Conservation (phyloP, 1,140 invertebrate genomes). For the Acromyrmex echinatior region DNA sequence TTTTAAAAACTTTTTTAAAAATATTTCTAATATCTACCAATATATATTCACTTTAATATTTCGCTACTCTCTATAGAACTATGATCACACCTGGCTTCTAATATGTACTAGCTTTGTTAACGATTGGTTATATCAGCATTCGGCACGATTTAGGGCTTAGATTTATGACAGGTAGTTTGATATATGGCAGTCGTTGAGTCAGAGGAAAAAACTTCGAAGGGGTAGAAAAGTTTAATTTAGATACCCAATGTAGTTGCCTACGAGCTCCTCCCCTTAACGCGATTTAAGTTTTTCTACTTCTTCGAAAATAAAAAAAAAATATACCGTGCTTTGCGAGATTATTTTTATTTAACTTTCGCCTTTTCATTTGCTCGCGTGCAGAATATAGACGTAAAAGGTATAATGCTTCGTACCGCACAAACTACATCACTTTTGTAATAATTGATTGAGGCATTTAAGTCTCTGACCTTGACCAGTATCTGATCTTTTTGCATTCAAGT, state of each 20-base stretch:
- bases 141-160: slow-evolving; percentile 56
- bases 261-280: slow-evolving; percentile 30
- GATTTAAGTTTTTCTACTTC: slow-evolving; percentile 61
- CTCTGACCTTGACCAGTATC: slow-evolving; percentile 27
- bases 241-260: slow-evolving; percentile 62
- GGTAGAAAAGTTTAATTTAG: slow-evolving; percentile 80
- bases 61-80: background rate
- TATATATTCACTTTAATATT: background rate
- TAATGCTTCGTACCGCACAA: slow-evolving; percentile 1
- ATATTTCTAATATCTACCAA: background rate
- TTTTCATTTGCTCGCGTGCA: slow-evolving; percentile 32
- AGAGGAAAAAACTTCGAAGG: slow-evolving; percentile 7
- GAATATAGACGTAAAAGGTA: background rate
- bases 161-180: slow-evolving; percentile 75
- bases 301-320: slow-evolving; percentile 11
- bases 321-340: background rate
- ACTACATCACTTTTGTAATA: slow-evolving; percentile 20
- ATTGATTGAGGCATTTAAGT: slow-evolving; percentile 50
- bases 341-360: slow-evolving; percentile 64
- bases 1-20: background rate
- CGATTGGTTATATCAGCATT: slow-evolving; percentile 68
- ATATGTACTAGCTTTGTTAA: slow-evolving; percentile 63
- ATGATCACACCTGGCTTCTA: slow-evolving; percentile 63
- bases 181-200: slow-evolving; percentile 66
- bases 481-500: slow-evolving; percentile 19